phyloP scores from a whole-genome alignment of 2,888 invertebrate species.

The Patella depressa region DNA sequence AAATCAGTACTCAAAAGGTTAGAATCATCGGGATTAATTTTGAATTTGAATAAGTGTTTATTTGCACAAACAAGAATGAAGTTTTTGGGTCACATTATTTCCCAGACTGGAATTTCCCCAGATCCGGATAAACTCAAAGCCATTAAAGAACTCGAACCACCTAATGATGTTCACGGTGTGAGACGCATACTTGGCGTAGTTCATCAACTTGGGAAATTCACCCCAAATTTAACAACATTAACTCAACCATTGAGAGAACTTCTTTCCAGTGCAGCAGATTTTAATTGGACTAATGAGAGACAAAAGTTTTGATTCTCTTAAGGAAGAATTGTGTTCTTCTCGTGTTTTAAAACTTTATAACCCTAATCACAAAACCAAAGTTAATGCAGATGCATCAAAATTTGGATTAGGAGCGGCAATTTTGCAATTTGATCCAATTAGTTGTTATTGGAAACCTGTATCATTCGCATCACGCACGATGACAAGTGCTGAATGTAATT shows the following conservation, averaged over 20 bases:
- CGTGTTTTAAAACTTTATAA: neutral
- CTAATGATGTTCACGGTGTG: neutral
- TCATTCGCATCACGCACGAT: neutral
- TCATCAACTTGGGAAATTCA: neutral
- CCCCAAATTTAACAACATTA: neutral
- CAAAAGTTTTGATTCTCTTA: neutral
- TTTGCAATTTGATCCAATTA: neutral
- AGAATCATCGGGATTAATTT: constrained; percentile 24
- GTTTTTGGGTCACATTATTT: constrained; percentile 37
- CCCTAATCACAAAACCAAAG: neutral
- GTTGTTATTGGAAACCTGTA: neutral
- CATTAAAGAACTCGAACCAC: neutral
- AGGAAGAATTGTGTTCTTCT: neutral
- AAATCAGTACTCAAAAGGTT: constrained; percentile 16
- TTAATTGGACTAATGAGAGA: neutral
- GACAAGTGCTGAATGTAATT: neutral
- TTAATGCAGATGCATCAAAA: neutral
- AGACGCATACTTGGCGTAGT: neutral
- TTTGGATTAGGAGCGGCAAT: neutral
- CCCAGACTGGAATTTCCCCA: constrained; percentile 21
- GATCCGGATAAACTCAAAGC: constrained; percentile 20
- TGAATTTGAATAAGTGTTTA: constrained; percentile 34
- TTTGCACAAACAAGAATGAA: constrained; percentile 26
- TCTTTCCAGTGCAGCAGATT: neutral
- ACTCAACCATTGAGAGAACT: neutral